Conservation (phyloP, 2,888 invertebrate genomes). For the Trachelus stipa region DNA sequence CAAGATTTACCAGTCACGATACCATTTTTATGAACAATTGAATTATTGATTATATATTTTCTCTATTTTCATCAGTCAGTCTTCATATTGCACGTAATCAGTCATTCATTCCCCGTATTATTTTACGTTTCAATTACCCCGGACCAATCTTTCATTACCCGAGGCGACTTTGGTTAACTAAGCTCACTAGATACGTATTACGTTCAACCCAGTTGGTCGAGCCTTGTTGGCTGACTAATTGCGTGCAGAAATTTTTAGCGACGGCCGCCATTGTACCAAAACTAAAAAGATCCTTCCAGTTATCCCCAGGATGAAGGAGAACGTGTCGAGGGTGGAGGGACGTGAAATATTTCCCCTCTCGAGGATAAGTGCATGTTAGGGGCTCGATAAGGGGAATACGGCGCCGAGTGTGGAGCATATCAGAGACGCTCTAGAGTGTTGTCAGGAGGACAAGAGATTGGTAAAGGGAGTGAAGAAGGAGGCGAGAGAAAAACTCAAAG, state of each 20-base stretch:
- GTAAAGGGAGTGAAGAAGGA: background rate
- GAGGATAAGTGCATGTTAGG: background rate
- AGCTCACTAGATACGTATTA: background rate
- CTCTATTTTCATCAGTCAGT: background rate
- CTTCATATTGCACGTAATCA: background rate
- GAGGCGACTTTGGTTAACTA: background rate
- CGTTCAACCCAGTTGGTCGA: background rate
- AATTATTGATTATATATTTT: background rate
- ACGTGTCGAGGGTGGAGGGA: slow-evolving; percentile 16
- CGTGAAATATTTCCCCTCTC: slow-evolving; percentile 16
- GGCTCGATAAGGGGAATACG: background rate
- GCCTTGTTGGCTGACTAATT: slow-evolving; percentile 38
- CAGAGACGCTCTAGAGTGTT: background rate
- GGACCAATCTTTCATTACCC: background rate
- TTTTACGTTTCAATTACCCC: background rate
- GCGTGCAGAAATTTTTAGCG: slow-evolving; percentile 33
- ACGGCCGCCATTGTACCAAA: slow-evolving; percentile 29
- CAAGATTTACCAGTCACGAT: too few species aligned
- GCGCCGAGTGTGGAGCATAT: background rate
- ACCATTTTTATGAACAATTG: background rate
- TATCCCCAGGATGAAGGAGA: background rate
- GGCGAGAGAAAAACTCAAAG: background rate
- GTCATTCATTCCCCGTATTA: background rate
- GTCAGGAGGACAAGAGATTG: background rate
- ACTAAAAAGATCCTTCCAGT: background rate